Evolutionary conservation across 1,140 invertebrate genomes (phyloP).

Genomic region (Psix sp.): DNA sequence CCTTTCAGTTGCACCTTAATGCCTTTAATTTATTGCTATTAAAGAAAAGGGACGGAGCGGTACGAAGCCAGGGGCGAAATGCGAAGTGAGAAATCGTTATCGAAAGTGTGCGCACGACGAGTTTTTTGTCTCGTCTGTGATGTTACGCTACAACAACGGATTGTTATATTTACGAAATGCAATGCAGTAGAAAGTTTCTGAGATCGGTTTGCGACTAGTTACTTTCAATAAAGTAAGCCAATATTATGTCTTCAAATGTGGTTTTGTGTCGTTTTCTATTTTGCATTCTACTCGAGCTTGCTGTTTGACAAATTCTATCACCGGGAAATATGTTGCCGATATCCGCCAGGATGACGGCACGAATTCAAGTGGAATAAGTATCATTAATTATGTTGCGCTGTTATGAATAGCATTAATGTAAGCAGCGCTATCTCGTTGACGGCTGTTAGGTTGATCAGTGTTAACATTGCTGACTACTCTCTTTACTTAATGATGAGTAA

Average conservation of each 20-base stretch:
- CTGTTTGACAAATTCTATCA: slow-evolving; percentile 11
- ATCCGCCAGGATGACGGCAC: background rate
- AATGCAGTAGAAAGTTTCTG: background rate
- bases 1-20: slow-evolving; percentile 33
- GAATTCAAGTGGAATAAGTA: slow-evolving; percentile 33
- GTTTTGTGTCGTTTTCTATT: slow-evolving; percentile 7
- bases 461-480: slow-evolving; percentile 27
- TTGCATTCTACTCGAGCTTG: background rate
- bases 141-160: no score
- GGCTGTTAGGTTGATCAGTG: slow-evolving; percentile 16
- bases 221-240: slow-evolving; percentile 11
- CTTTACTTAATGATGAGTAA: slow-evolving; percentile 42
- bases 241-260: slow-evolving; percentile 11
- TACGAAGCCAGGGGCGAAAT: background rate
- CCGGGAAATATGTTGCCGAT: slow-evolving; percentile 4
- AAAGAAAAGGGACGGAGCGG: slow-evolving; percentile 14
- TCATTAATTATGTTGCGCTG: slow-evolving; percentile 22
- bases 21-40: slow-evolving; percentile 43
- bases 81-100: slow-evolving; percentile 12
- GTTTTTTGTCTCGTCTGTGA: slow-evolving; percentile 1
- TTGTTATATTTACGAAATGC: slow-evolving; percentile 13
- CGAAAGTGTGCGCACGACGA: slow-evolving; percentile 3
- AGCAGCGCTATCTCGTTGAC: slow-evolving; percentile 7
- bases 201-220: slow-evolving; percentile 13
- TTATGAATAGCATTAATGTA: slow-evolving; percentile 30